Base-by-base conservation (phyloP, 2,113 vertebrate species). In the Geococcyx californianus region DNA sequence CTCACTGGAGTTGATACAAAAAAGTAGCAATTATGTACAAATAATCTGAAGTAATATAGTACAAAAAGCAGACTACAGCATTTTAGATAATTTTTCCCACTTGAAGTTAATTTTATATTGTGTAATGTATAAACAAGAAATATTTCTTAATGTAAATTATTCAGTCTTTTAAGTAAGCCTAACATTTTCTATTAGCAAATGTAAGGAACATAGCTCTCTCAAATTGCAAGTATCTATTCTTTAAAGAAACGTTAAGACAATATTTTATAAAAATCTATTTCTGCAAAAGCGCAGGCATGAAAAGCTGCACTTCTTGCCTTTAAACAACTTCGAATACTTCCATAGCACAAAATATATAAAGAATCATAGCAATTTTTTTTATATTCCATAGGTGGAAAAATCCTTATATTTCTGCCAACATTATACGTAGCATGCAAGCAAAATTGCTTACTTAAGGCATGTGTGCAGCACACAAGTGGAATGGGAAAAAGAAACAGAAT, bases 281-380 rank as follows among this genome's bases (percentile, higher is more conserved):
- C 49, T 93, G 74, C 52, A 38, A 34, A 54, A 42, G 7, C 6
- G 6, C 26, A 67, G 3, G 5, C 15, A 20, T 7, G 13, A 21
- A 74, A 93, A 74, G 29, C 10, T 70, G 7, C 12, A 55, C 3
- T 54, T 31, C 11, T 26, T 49, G 26, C 28, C 16, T 82, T 85
- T 6, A 14, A 28, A 10, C 0, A 6, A 5, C 6, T 40, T 44
- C 42, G 33, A 68, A 47, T 82, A 36, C 0, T 0, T 21, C 62
- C 18, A 20, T 33, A 62, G 16, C 36, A 79, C 7, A 78, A 75
- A 86, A 76, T 3, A 68, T 7, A 29, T 34, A 0, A 68, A 23
- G 6, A 74, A 16, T 1, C 26, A 33, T 0, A 63, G 9, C 3
- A 3, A n/a, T 31, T 42, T 74, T 73, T 42, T 79, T 51, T 28